Evolutionary conservation across 2,113 vertebrate genomes (phyloP).

Genomic region (Rhagologus leucostigma): DNA sequence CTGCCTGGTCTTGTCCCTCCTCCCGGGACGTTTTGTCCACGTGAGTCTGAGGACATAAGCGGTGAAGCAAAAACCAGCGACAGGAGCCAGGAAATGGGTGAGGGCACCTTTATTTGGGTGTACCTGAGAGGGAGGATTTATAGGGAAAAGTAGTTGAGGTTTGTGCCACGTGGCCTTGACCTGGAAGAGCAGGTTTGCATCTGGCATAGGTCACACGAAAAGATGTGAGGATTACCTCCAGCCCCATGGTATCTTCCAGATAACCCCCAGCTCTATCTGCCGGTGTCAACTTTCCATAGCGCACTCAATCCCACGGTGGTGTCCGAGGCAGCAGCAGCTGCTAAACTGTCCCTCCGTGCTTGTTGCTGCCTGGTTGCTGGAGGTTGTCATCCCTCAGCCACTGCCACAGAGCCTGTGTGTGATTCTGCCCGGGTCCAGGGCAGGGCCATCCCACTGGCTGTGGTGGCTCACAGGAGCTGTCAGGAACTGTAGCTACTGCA

Average conservation of each 20-base stretch:
- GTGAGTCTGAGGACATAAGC: not conserved
- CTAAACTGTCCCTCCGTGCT: not conserved
- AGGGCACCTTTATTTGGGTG: not conserved
- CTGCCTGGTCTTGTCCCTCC: fast-evolving
- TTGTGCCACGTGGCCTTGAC: not conserved
- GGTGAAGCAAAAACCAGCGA: not conserved
- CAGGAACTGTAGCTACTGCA: not conserved
- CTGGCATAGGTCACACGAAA: not conserved
- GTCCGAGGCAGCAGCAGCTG: not conserved
- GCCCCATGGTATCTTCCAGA: fast-evolving
- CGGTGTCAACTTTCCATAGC: not conserved
- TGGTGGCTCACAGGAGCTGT: not conserved
- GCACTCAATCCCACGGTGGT: fast-evolving
- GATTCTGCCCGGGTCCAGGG: fast-evolving
- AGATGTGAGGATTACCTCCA: not conserved
- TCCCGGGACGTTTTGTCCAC: fast-evolving
- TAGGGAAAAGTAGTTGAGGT: not conserved
- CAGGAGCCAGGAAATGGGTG: not conserved
- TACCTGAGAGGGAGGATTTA: not conserved
- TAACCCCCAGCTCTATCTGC: not conserved
- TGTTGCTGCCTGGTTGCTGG: not conserved
- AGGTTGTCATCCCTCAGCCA: not conserved
- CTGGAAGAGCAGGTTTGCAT: not conserved
- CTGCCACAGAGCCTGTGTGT: fast-evolving
- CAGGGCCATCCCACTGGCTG: not conserved